Conservation (phyloP, 1,140 invertebrate species). For the Teleopsis dalmanni region DNA sequence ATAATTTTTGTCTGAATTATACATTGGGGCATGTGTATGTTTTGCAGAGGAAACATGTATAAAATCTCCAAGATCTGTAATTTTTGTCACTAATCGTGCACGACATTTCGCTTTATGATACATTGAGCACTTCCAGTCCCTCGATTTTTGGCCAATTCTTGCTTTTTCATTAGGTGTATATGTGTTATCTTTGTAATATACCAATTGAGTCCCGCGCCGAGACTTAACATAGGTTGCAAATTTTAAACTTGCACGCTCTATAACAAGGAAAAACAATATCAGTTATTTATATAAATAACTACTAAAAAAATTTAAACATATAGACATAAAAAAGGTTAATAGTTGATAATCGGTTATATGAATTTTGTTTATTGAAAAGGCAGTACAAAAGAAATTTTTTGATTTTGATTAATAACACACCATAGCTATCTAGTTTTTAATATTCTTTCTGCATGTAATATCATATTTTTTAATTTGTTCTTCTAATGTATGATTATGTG, state of each 20-base stretch:
- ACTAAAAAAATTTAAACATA: too few species aligned
- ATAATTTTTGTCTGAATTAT: neutral
- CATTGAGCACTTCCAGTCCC: conserved; percentile 43
- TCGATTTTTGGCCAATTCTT: conserved; percentile 24
- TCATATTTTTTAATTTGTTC: too few species aligned
- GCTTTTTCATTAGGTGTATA: conserved; percentile 42
- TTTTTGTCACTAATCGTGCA: conserved; percentile 30
- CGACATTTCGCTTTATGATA: conserved; percentile 41
- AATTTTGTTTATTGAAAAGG: too few species aligned
- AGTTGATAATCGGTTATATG: neutral
- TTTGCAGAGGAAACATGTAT: conserved; percentile 29
- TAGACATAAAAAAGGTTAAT: neutral
- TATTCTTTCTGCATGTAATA: too few species aligned
- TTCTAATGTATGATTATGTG: conserved; percentile 26
- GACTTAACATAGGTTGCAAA: conserved; percentile 26
- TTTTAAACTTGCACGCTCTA: neutral
- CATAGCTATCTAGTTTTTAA: too few species aligned
- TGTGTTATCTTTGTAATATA: conserved; percentile 35
- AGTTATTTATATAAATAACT: too few species aligned
- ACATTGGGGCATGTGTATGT: conserved; percentile 25
- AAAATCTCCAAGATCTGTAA: conserved; percentile 19
- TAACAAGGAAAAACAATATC: conserved; percentile 4
- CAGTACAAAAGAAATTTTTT: too few species aligned
- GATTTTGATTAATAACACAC: too few species aligned
- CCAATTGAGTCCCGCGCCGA: conserved; percentile 34